Conservation (phyloP, 2,113 vertebrate species). For the Marcusenius ussheri region DNA sequence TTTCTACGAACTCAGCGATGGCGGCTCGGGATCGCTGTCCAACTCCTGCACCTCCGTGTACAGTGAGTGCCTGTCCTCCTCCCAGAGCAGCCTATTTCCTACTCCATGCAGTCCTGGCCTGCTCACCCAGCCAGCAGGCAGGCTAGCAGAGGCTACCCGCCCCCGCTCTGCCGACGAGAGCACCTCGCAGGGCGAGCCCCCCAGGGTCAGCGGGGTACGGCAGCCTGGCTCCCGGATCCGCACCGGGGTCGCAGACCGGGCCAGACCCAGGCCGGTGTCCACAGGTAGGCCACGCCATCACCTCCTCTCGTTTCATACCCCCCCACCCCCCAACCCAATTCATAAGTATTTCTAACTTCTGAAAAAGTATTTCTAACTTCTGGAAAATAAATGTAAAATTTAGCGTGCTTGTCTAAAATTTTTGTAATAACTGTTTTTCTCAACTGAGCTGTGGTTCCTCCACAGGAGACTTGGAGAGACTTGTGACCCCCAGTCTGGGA, state of each 20-base stretch:
- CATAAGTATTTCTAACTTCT: not conserved
- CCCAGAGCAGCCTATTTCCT: slow-evolving; percentile 62
- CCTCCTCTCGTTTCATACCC: not conserved
- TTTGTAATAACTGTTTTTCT: not conserved
- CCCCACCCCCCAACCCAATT: not conserved
- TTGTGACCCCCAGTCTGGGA: slow-evolving; percentile 45
- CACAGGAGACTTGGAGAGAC: slow-evolving; percentile 79
- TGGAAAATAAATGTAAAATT: not conserved
- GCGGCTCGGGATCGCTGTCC: slow-evolving; percentile 80
- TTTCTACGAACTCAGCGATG: slow-evolving; percentile 90
- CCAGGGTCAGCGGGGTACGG: slow-evolving; percentile 53
- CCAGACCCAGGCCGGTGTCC: slow-evolving; percentile 76
- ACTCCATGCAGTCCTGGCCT: slow-evolving; percentile 36
- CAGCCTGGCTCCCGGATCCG: slow-evolving; percentile 57
- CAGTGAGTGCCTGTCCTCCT: slow-evolving; percentile 75
- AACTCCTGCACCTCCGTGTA: slow-evolving; percentile 88
- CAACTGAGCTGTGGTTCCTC: not conserved
- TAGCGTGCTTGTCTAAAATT: not conserved
- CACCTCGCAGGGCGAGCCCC: slow-evolving; percentile 50
- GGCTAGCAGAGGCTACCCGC: slow-evolving; percentile 52
- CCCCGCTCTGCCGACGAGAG: slow-evolving; percentile 80
- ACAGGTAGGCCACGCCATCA: slow-evolving; percentile 65
- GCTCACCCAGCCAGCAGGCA: slow-evolving; percentile 30
- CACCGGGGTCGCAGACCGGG: slow-evolving; percentile 42
- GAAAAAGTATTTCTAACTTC: not conserved